These are phyloP conservation scores for Raillietiella orientalis DNA, from an alignment of 2,888 invertebrate genomes.

Conservation along the genomic window DNA sequence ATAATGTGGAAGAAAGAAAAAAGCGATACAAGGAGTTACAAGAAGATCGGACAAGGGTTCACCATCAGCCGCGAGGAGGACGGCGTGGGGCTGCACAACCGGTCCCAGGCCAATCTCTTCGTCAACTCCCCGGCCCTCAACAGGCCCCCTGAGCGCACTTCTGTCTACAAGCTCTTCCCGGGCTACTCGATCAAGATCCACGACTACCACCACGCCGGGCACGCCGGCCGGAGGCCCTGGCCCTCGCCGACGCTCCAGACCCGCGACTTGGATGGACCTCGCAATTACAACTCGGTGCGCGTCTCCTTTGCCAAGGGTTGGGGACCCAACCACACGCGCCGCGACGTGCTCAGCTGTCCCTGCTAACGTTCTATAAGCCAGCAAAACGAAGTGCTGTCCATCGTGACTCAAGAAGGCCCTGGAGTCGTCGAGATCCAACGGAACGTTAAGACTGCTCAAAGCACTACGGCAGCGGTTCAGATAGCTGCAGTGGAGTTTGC, in stretches of 20 bases:
- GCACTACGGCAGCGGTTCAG: too few species aligned
- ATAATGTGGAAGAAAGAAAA: too few species aligned
- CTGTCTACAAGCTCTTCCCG: conserved; percentile 38
- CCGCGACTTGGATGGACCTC: conserved; percentile 41
- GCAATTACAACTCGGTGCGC: conserved; percentile 48
- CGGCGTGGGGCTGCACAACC: conserved; percentile 60
- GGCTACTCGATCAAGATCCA: conserved; percentile 62
- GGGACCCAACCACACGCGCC: conserved; percentile 54
- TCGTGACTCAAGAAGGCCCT: too few species aligned
- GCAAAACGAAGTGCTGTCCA: too few species aligned
- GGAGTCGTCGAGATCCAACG: too few species aligned
- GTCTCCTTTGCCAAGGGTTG: conserved; percentile 82
- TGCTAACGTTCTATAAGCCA: conserved; percentile 83
- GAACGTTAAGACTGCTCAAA: too few species aligned
- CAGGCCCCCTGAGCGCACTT: conserved; percentile 22
- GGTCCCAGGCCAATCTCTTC: conserved; percentile 45
- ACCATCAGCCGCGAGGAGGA: conserved; percentile 38
- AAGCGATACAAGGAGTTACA: too few species aligned
- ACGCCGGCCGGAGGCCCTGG: conserved; percentile 5
- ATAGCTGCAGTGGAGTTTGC: too few species aligned
- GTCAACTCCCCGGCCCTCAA: conserved; percentile 51
- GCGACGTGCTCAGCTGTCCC: conserved; percentile 58
- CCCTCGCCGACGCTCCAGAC: too few species aligned
- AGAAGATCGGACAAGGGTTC: too few species aligned
- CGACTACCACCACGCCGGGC: conserved; percentile 15